Conservation (phyloP, 1,140 invertebrate genomes). For the Carcinoscorpius rotundicauda region DNA sequence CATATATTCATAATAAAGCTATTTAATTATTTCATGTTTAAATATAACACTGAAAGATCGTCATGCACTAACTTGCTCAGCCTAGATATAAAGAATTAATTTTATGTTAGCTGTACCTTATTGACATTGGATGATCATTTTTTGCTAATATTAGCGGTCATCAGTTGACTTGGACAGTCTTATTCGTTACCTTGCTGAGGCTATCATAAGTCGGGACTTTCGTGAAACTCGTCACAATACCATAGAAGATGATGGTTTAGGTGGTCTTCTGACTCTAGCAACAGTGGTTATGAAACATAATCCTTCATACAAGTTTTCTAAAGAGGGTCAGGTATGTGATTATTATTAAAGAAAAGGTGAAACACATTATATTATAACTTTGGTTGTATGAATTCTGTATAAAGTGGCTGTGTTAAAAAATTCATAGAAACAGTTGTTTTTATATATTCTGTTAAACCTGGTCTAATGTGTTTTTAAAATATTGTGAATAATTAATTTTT, state of each 20-base stretch:
- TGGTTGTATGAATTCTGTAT: background rate
- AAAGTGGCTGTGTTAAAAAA: no score
- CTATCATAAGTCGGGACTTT: slow-evolving; percentile 60
- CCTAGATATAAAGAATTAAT: no score
- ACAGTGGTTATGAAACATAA: slow-evolving; percentile 78
- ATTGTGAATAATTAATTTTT: no score
- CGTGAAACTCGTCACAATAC: slow-evolving; percentile 65
- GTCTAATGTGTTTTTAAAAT: no score
- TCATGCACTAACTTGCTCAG: no score
- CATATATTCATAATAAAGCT: no score
- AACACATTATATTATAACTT: slow-evolving; percentile 11
- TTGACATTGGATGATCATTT: no score
- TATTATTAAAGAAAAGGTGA: slow-evolving; percentile 35
- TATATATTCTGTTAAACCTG: no score
- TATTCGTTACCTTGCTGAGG: slow-evolving; percentile 57
- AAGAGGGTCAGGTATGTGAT: slow-evolving; percentile 48
- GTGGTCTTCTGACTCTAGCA: slow-evolving; percentile 72
- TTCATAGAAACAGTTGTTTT: no score
- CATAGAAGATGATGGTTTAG: slow-evolving; percentile 76
- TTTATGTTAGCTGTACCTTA: no score
- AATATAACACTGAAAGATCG: no score
- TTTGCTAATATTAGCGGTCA: background rate
- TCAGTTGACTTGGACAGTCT: slow-evolving; percentile 57
- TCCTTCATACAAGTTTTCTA: slow-evolving; percentile 66
- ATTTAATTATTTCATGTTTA: no score